Percentiles rank a stretch among this genome's conserved stretches.
These are phyloP conservation scores for Crypturellus tataupa DNA, from an alignment of 2,797 vertebrate species.

Conservation along the genomic window DNA sequence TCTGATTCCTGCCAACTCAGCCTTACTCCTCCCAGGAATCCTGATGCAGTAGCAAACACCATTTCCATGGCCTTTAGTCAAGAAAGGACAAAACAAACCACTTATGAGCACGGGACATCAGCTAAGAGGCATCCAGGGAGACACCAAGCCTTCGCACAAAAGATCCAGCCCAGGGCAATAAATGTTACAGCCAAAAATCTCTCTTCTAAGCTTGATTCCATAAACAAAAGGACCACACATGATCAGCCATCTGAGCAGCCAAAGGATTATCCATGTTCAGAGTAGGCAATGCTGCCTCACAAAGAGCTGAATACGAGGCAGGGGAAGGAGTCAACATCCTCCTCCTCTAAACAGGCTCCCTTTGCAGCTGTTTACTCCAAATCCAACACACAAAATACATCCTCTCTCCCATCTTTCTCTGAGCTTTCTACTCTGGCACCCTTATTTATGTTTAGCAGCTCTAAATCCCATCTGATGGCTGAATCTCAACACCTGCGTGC, in stretches of 20 bases:
- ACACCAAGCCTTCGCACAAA: slow-evolving; percentile 1
- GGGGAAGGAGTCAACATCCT: neutral
- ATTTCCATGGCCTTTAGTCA: neutral
- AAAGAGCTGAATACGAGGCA: neutral
- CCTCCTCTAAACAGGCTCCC: neutral
- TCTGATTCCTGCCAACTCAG: neutral
- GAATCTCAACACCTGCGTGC: neutral
- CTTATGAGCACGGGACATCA: neutral
- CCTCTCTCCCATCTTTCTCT: neutral
- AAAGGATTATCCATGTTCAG: slow-evolving; percentile 29
- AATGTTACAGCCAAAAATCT: slow-evolving; percentile 50
- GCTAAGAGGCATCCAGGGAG: slow-evolving; percentile 6
- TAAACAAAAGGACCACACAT: neutral
- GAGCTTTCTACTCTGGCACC: neutral
- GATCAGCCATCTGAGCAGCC: slow-evolving; percentile 47
- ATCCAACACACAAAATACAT: neutral
- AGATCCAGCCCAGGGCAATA: slow-evolving; percentile 36
- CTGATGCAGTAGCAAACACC: neutral
- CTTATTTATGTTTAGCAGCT: neutral
- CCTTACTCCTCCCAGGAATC: neutral
- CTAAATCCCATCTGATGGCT: neutral
- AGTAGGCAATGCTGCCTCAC: neutral
- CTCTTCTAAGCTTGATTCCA: slow-evolving; percentile 17
- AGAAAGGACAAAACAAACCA: slow-evolving; percentile 21
- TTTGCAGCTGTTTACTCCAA: neutral